Conservation (phyloP, 2,797 vertebrate genomes). For the Mus minutoides region DNA sequence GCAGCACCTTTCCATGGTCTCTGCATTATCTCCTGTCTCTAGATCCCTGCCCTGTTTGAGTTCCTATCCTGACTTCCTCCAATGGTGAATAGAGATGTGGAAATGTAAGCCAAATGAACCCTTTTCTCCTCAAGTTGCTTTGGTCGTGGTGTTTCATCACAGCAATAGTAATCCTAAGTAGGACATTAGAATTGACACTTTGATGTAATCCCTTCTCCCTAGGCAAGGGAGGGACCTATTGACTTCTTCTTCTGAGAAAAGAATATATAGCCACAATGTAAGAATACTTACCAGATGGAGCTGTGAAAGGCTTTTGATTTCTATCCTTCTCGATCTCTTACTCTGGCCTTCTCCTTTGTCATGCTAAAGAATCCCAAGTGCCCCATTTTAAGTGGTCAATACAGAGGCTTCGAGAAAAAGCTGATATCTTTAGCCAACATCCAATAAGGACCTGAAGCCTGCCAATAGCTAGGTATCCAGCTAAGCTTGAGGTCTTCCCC, state of each 20-base stretch:
- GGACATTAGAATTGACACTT: not conserved
- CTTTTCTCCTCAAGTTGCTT: not conserved
- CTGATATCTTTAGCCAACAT: not conserved
- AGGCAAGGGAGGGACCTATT: not conserved
- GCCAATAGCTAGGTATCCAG: not conserved
- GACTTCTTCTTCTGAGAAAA: constrained; percentile 30
- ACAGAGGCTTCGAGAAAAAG: not conserved
- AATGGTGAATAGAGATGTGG: not conserved
- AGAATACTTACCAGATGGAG: not conserved
- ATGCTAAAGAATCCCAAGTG: not conserved
- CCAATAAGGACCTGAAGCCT: not conserved
- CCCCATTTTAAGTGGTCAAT: not conserved
- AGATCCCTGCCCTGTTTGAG: not conserved
- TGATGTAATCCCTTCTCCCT: not conserved
- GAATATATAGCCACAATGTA: not conserved
- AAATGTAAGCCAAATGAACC: not conserved
- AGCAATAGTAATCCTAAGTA: not conserved
- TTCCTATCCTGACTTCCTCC: not conserved
- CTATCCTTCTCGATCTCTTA: not conserved
- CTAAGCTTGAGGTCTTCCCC: not conserved
- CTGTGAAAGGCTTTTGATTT: not conserved
- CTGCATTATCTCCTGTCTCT: not conserved
- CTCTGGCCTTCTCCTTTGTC: not conserved
- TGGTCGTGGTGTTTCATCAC: not conserved
- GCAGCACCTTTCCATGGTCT: not conserved